These are phyloP conservation scores for Gracilinanus agilis DNA, from an alignment of 2,113 vertebrate genomes.

Conservation along the genomic window DNA sequence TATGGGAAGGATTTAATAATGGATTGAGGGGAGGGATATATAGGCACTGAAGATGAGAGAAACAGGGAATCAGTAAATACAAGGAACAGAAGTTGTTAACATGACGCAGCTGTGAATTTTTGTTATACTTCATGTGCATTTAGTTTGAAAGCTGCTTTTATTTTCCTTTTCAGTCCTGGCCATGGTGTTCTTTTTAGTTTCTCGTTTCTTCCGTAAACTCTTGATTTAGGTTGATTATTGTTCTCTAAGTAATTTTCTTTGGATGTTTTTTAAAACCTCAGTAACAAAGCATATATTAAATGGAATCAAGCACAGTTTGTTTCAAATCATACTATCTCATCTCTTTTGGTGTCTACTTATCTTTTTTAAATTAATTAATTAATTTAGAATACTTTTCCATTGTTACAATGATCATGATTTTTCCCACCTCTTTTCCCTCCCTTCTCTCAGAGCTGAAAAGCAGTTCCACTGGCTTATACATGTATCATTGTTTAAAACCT, in stretches of 20 bases:
- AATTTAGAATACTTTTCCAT: no score
- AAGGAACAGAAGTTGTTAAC: neutral
- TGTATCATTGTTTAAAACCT: no score
- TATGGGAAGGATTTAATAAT: neutral
- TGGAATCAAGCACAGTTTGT: neutral
- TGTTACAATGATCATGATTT: no score
- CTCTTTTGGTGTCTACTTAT: neutral
- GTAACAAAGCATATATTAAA: constrained; percentile 35
- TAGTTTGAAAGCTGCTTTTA: constrained; percentile 6
- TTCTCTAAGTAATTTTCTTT: constrained; percentile 13
- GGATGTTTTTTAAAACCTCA: constrained; percentile 18
- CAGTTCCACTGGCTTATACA: no score
- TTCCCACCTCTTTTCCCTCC: no score
- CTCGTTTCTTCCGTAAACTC: neutral
- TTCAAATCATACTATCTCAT: neutral
- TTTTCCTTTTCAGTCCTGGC: neutral
- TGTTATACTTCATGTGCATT: neutral
- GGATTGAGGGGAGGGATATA: neutral
- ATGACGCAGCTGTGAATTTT: neutral
- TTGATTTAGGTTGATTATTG: constrained; percentile 33
- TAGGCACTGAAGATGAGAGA: neutral
- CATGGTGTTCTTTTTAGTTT: neutral
- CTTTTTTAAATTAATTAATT: constrained; percentile 12
- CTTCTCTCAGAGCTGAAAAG: no score
- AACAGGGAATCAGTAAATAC: neutral